Base-by-base conservation (phyloP, 2,113 vertebrate species). In the Bufo bufo region DNA sequence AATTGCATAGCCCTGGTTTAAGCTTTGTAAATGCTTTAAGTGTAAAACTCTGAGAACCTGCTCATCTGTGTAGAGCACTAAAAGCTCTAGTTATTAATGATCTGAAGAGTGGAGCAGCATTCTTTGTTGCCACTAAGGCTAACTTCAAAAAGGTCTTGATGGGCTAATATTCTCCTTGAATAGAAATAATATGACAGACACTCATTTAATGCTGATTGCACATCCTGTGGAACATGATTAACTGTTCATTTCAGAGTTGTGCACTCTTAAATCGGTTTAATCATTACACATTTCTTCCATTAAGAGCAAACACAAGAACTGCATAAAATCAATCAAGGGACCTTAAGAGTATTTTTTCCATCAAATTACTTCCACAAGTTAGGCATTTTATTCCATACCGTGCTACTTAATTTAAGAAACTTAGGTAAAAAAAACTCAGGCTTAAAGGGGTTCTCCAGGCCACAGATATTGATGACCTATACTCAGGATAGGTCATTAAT, bases 1-100 rank as follows among this genome's bases (percentile, higher is more conserved):
- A 17, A 71, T 63, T 69, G 63, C n/a, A 54, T 19, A 23, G 82
- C 43, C 49, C 47, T 20, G 82, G 65, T 84, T 69, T 71, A 66
- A 84, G 71, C 65, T 84, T n/a, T 69, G 6, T 84, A 71, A 83
- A 84, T 84, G 65, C 65, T 71, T 54, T 54, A 14, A 84, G 47
- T 84, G 82, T 84, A 84, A 84, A 71, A 84, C 82, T 84, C 50
- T 23, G 61, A 52, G 81, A 65, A 65, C 59, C 81, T 33, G 47
- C 45, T 83, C 63, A 50, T 45, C 61, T 83, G 81, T 69, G 66
- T 66, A 50, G 71, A 84, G 61, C 61, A 84, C 61, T 71, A 84
- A 84, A 69, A 69, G 80, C 80, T 63, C 58, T 82, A 7, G 50
- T 71, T 71, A 71, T 23, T 84, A 84, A 84, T 84, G 82, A 84